A percentile compares a stretch with the other conserved stretches of the same genome.
Conservation (phyloP, 2,797 vertebrate species). For the Gymnothorax javanicus region DNA sequence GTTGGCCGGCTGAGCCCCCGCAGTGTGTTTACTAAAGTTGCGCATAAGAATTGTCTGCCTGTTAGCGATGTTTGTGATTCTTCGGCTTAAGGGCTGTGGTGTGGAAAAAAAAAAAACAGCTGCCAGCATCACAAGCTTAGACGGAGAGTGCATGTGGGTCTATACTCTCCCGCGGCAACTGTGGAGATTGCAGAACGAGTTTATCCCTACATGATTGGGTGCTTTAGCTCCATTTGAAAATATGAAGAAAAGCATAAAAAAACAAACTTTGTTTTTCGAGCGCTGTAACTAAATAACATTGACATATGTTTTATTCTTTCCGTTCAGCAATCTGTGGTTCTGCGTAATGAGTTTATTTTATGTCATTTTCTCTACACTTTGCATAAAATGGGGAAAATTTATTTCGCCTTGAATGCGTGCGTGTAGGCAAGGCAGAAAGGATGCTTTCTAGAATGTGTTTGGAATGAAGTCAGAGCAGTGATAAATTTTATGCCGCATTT, state of each 20-base stretch:
- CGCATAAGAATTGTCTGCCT: background rate
- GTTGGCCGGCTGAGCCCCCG: background rate
- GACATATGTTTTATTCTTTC: background rate
- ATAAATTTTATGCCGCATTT: background rate
- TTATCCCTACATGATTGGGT: background rate
- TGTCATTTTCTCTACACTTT: background rate
- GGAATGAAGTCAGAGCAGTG: background rate
- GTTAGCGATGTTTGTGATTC: background rate
- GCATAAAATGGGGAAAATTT: background rate
- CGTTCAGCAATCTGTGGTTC: background rate
- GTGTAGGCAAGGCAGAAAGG: background rate
- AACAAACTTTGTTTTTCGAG: constrained; percentile 14
- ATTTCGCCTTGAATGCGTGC: background rate
- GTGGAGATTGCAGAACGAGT: background rate
- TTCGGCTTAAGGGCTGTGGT: background rate
- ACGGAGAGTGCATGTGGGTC: background rate
- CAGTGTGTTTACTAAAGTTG: background rate
- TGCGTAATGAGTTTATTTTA: background rate
- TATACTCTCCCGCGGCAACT: background rate
- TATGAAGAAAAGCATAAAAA: constrained; percentile 4
- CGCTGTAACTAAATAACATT: background rate
- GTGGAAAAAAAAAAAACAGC: background rate
- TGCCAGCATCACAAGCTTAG: background rate
- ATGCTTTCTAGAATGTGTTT: background rate
- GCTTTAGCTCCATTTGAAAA: background rate